Conservation (phyloP, 2,888 invertebrate species). For the Ophioninae sp. region DNA sequence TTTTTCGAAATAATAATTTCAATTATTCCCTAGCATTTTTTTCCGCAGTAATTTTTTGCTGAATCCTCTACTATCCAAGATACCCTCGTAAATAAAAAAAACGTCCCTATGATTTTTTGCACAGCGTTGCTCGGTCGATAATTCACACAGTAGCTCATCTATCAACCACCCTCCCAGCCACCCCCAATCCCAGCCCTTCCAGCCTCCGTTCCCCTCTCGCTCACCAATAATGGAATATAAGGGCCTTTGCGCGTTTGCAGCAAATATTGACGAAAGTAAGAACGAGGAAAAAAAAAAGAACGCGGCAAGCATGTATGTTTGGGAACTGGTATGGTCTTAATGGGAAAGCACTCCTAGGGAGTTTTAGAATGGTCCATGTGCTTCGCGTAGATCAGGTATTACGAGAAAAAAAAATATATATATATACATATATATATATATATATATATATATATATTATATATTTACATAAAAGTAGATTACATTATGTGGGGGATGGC, state of each 20-base stretch:
- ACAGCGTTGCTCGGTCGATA: constrained; percentile 66
- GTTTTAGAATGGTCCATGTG: constrained; percentile 50
- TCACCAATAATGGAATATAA: constrained; percentile 34
- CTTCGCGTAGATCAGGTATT: constrained; percentile 11
- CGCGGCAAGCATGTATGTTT: constrained; percentile 68
- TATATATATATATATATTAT: constrained; percentile 36
- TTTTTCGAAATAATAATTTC: too few relatives aligned
- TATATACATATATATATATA: not conserved
- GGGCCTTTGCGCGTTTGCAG: constrained; percentile 73
- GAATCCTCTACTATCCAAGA: not conserved
- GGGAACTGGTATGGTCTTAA: constrained; percentile 75
- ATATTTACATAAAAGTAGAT: constrained; percentile 19
- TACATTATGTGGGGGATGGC: constrained; percentile 34
- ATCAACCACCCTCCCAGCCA: too few relatives aligned
- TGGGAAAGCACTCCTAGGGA: constrained; percentile 62
- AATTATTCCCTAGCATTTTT: too few relatives aligned
- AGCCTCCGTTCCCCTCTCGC: not conserved
- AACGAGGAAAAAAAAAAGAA: constrained; percentile 45
- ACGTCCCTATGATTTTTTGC: constrained; percentile 50
- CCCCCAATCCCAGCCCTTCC: too few relatives aligned
- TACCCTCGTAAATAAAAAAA: not conserved
- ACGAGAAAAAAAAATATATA: too few relatives aligned
- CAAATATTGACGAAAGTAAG: constrained; percentile 76
- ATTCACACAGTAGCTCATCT: constrained; percentile 66
- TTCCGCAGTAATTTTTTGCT: too few relatives aligned